These are phyloP conservation scores for Siniperca knerii DNA, from an alignment of 2,113 vertebrate species.

Conservation along the genomic window DNA sequence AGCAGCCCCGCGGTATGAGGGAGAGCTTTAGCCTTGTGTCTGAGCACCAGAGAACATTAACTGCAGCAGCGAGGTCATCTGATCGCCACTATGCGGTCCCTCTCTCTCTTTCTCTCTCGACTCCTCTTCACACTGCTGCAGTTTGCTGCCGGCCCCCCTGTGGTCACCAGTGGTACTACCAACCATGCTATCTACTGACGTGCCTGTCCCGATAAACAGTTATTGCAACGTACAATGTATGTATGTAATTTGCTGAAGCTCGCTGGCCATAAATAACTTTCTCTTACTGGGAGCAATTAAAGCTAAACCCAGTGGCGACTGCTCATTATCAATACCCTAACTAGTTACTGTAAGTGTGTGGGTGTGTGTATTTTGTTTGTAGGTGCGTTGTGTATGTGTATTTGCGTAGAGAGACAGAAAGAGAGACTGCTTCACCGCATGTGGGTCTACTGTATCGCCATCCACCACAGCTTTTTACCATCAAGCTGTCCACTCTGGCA, in stretches of 20 bases:
- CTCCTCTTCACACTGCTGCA: constrained; percentile 72
- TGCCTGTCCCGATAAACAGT: constrained; percentile 30
- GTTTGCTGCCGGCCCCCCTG: constrained; percentile 65
- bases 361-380: constrained; percentile 18
- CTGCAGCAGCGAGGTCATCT: constrained; percentile 85
- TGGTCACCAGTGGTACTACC: constrained; percentile 64
- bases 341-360: constrained; percentile 40
- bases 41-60: constrained; percentile 82
- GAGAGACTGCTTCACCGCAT: constrained; percentile 42
- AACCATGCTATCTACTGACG: constrained; percentile 12
- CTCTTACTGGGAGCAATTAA: constrained; percentile 51
- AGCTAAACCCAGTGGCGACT: constrained; percentile 20
- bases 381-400: constrained; percentile 4
- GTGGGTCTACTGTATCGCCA: constrained; percentile 59
- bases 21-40: constrained; percentile 75
- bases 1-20: constrained; percentile 67
- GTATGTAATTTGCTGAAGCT: constrained; percentile 43
- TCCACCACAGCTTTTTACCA: constrained; percentile 76
- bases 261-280: constrained; percentile 41
- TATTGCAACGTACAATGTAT: constrained; percentile 5
- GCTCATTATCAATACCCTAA: constrained; percentile 45
- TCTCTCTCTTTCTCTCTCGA: constrained; percentile 60
- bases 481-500: constrained; percentile 80
- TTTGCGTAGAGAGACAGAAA: constrained; percentile 18
- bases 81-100: constrained; percentile 79